Evolutionary conservation across 2,888 invertebrate genomes (phyloP), one percentile per base, ranked within the genome.

Genomic region (Stegana nigrithorax): DNA sequence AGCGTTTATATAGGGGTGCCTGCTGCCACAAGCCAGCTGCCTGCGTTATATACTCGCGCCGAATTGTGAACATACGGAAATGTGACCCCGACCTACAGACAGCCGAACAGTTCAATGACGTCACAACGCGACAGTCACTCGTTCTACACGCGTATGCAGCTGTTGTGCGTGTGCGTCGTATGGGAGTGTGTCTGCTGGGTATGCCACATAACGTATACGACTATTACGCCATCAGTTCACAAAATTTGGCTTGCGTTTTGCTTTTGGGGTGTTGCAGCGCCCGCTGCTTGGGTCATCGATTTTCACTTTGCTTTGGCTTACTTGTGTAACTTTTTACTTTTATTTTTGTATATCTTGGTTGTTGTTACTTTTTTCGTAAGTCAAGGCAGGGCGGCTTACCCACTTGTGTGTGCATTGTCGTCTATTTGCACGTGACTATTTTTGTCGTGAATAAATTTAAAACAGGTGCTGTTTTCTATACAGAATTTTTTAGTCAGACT

Each of bases 61-160:
- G n/a, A n/a, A n/a, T n/a, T 53, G 17, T 14, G 29, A 2, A 32
- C n/a, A 29, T 32, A 19, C 12, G 19, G 29, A 36, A 55, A 55
- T 12, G 59, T 76, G 74, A 76, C 68, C 76, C 73, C 71, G 69
- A 71, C 74, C 71, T 74, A 69, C 75, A 75, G 70, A 67, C 72
- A 55, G 17, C 17, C 65, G 21, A 36, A 66, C 63, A 70, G 12
- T 47, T 68, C 66, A 77, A 72, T 76, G 80, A 76, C 75, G 75
- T 79, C 75, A 79, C 75, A 75, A 69, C 75, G 68, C 68, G 72
- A 65, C 72, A 55, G 53, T 19, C n/a, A 21, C 19, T 32, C n/a
- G 19, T 21, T 32, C 7, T 29, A n/a, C 19, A 36, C 12, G 21
- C 12, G 21, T 14, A 12, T 12, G 21, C 36, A 32, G 32, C 8